Percentiles rank a stretch among this genome's conserved stretches.
These are phyloP conservation scores for Invenusta paracnida DNA, from an alignment of 2,888 invertebrate species.

Conservation along the genomic window DNA sequence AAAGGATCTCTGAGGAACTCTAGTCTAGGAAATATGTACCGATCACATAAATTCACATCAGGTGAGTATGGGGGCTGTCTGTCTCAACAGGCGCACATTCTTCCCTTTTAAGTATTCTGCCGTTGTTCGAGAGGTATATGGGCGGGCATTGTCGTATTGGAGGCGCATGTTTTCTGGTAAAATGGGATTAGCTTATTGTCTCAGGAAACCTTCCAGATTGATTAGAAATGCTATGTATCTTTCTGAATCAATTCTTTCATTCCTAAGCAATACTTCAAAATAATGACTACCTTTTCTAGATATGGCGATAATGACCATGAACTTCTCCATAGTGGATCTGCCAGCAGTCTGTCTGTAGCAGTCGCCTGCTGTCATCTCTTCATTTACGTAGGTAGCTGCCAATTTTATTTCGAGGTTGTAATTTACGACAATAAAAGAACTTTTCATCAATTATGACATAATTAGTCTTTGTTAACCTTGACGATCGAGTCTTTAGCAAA, in stretches of 20 bases:
- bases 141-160: conserved; percentile 5
- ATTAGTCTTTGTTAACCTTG: background rate
- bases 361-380: conserved; percentile 22
- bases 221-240: background rate
- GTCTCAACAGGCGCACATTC: conserved; percentile 23
- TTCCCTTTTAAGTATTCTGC: background rate
- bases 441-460: background rate
- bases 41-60: conserved; percentile 3
- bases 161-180: conserved; percentile 25
- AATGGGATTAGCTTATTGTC: background rate
- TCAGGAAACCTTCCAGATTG: conserved; percentile 18
- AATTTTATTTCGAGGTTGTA: conserved; percentile 26
- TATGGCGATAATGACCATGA: conserved; percentile 19
- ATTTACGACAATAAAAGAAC: conserved; percentile 16
- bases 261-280: conserved; percentile 5
- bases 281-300: conserved; percentile 27
- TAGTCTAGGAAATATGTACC: conserved; percentile 23
- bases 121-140: background rate
- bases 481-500: background rate
- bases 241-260: background rate
- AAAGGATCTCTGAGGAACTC: background rate
- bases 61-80: conserved; percentile 31
- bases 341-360: background rate
- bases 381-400: background rate
- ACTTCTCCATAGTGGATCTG: conserved; percentile 24